Base-by-base conservation (phyloP, 2,113 vertebrate genomes). In the Delphinus delphis region DNA sequence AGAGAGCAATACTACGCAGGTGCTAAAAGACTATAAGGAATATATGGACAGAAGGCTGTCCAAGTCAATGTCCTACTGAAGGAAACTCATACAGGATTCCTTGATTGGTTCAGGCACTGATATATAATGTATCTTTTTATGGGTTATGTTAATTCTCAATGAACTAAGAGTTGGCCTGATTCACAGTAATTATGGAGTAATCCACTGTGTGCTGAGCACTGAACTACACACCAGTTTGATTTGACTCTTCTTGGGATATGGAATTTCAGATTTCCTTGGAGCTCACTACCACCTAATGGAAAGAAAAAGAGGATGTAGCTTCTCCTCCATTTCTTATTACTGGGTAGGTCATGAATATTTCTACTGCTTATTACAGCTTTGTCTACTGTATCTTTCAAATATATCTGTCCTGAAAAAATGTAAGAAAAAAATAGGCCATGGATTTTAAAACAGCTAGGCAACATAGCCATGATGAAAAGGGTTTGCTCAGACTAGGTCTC, bases 121-220 rank as follows among this genome's bases (percentile, higher is more conserved):
- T 90, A 83, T 79, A 89, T 53, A 63, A 77, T 38, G 8, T n/a
- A 44, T 23, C 28, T 58, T 89, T 71, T 74, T 63, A 15, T 47
- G 41, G 70, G 41, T 36, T 82, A 89, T 23, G 58, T 80, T 82
- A 95, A 96, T 93, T 97, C 65, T 93, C 23, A 95, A 95, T 83
- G 74, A 97, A 96, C 47, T 36, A 97, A 96, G 41, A 85, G 76
- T 79, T 94, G 47, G 71, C 25, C 12, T 91, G 50, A 68, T 85
- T 94, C 79, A 90, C 8, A 85, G 76, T 74, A 93, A 97, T 96
- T 94, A 93, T 26, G 33, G 65, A 97, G 20, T 63, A 95, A 95
- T 92, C 83, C 73, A 97, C 73, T 92, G 70, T 95, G 93, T 97
- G 83, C 89, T 76, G 60, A 96, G 93, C 80, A 96, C 86, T 93